Percentiles rank a stretch among this genome's conserved stretches.
Evolutionary conservation across 2,113 vertebrate genomes (phyloP).

Genomic region (Sylvilagus bachmani): DNA sequence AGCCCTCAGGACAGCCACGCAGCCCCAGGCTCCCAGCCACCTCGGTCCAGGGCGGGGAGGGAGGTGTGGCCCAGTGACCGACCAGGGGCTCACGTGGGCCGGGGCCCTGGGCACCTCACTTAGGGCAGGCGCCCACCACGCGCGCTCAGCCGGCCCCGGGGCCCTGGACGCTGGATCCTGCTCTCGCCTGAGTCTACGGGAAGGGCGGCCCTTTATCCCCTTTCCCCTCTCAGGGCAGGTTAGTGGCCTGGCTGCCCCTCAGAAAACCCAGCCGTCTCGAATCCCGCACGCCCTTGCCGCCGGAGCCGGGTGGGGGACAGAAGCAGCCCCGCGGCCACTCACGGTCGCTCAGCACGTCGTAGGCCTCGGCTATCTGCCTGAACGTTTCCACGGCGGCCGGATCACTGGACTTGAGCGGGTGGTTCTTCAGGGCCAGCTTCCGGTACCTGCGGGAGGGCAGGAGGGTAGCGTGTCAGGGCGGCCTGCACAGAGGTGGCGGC

Average conservation of each 20-base stretch:
- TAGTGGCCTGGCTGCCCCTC: neutral
- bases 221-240: neutral
- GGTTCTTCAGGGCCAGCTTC: slow-evolving; percentile 92
- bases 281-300: neutral
- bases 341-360: slow-evolving; percentile 97
- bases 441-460: slow-evolving; percentile 88
- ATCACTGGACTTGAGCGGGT: slow-evolving; percentile 89
- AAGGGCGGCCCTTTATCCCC: neutral
- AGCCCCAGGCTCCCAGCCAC: no score
- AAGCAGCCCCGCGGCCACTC: slow-evolving; percentile 79
- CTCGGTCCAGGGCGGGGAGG: no score
- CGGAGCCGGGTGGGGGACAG: neutral
- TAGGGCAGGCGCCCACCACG: no score
- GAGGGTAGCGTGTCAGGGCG: neutral
- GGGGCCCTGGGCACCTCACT: no score
- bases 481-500: neutral
- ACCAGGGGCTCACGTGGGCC: no score
- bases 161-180: neutral
- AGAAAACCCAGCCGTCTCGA: neutral
- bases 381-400: slow-evolving; percentile 87
- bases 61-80: no score
- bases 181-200: neutral
- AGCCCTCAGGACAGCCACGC: neutral
- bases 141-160: neutral
- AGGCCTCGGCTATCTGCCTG: slow-evolving; percentile 93